Evolutionary conservation across 1,140 invertebrate species (phyloP), one percentile per base, ranked within the genome.

Genomic region (Lucilia sericata): DNA sequence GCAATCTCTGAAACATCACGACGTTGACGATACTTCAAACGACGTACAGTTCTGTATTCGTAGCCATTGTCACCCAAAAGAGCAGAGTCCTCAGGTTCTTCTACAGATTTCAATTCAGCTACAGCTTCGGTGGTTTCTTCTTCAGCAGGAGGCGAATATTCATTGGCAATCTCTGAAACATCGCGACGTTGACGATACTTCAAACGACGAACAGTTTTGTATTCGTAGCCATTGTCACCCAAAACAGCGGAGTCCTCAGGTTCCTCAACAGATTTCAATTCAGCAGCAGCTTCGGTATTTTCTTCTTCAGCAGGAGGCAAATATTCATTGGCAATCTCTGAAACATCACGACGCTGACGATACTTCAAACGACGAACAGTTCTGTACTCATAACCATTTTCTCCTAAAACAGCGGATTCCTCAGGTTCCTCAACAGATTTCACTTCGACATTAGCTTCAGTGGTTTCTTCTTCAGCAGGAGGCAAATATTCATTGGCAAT

Each of bases 31-130:
- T 87, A 85, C 84, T 88, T 89, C 60, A 89, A 84, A 36, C 88
- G 88, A 81, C 87, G 87, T n/a, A 89, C 88, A 78, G 87, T 88
- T 85, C 89, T 89, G 85, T 89, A 89, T 55, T 84, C 82, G 85
- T 89, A 89, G 9, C 88, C 88, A 83, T 89, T 85, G 8, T 84
- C 85, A 17, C 83, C 84, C 0, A 88, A 86, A 12, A 88, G 85
- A 19, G 87, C 86, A 0, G 87, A 85, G 0, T 87, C 87, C 74
- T 87, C 42, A 42, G 42, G 42, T 42, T 42, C 42, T 7, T 42
- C 42, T 3, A 42, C 42, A 42, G 42, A 42, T 42, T 42, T 2
- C 10, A 42, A 42, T 42, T 42, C 82, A 82, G 25, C 82, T 12
- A 82, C 34, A 14, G n/a, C 83, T 49, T 86, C 87, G 5, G 78